Base-by-base conservation (phyloP, 2,888 invertebrate species). In the Caenorhabditis sp. region DNA sequence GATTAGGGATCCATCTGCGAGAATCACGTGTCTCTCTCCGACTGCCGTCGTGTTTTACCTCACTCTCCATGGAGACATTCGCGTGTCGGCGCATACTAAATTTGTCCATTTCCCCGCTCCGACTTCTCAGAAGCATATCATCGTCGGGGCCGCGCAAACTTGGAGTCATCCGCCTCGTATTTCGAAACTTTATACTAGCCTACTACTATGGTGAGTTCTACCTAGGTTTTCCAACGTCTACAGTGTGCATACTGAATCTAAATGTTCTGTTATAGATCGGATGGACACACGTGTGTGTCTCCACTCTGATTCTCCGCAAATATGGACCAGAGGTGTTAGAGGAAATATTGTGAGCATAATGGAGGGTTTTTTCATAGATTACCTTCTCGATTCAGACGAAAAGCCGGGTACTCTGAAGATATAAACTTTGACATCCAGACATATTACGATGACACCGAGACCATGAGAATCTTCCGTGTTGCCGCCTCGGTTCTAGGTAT, bases 381-480 rank as follows among this genome's bases (percentile, higher is more conserved):
- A 9, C 4, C 32, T 32, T 32, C n/a, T n/a, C n/a, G n/a, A n/a
- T 86, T 58, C 61, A 88, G 88, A 24, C 62, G 83, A 35, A 85
- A 88, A 70, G 84, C 89, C 22, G 89, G 89, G 1, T 87, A 85
- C 61, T 68, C 83, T 5, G 84, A 85, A 32, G 86, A 85, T 24
- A 84, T 80, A 1, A 83, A 84, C 26, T 89, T 88, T 72, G 87
- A 87, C 3, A 72, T 85, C 2, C 87, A 87, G 56, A 84, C 80
- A 2, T 87, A 86, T 55, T 90, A 90, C 56, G 86, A 86, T 44
- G 90, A 90, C 76, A 85, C 87, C 1, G 89, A 90, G 65, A 90
- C 89, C 0, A 87, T 88, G 81, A 70, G 87, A 28, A 85, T 90
- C n/a, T 87, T 90, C 55, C 76, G 89, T 35, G 85, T 88, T 0